Evolutionary conservation across 2,797 vertebrate genomes (phyloP), one percentile per base, ranked within the genome.

Genomic region (Cuniculus paca): DNA sequence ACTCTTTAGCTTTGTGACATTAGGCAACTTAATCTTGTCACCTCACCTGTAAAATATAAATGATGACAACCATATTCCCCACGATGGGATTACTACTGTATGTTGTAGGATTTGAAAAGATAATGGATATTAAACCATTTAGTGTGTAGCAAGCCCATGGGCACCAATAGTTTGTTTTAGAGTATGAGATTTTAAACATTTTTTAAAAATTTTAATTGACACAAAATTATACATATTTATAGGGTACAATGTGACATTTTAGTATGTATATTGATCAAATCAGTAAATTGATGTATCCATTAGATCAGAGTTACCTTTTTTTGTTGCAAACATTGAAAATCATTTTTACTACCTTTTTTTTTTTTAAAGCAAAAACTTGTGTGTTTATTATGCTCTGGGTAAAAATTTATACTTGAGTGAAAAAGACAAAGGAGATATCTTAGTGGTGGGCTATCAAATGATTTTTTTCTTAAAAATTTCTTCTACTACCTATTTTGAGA

Each of bases 141-240:
- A 78, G 12, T 42, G 31, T 90, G 16, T 83, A 72, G 39, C 26
- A 79, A 72, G 39, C 26, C 74, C 28, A 45, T 72, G 78, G 34
- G 58, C 60, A 92, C 60, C 34, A 81, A 78, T 79, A 54, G 77
- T 95, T 96, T 78, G 39, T 88, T 93, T 63, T 88, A 81, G 65
- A 83, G 61, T 31, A 42, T 42, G 36, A 42, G 14, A 28, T 58
- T 60, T 81, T 39, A 68, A n/a, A n/a, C 16, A 65, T 65, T 61
- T 61, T 26, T 34, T 14, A 63, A 63, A 63, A 63, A 3, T 63
- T 63, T 68, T n/a, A 34, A n/a, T 68, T n/a, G 63, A n/a, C 28
- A 34, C 61, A n/a, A 68, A 68, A n/a, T 68, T n/a, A 11, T n/a
- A 65, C 31, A 34, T n/a, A 68, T n/a, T 68, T 68, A n/a, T 68